Evolutionary conservation across 2,113 vertebrate species (phyloP).

Genomic region (Danio rerio): DNA sequence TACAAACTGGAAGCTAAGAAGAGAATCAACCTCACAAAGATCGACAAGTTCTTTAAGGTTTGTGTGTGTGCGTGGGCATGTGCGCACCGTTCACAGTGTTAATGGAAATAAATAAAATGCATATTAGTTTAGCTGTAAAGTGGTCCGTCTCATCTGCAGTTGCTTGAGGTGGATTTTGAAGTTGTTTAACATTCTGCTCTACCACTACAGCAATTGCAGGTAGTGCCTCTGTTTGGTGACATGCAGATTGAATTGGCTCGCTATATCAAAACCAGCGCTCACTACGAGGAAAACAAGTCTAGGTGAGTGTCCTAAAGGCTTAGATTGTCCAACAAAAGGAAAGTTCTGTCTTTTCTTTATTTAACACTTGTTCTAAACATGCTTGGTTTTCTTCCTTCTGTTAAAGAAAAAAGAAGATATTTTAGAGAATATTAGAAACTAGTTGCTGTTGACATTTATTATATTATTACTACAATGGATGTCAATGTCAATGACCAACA

Average conservation of each 20-base stretch:
- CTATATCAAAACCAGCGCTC: constrained; percentile 98
- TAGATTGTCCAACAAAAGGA: no score
- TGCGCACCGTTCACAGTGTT: background rate
- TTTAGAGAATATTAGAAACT: no score
- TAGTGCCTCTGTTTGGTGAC: constrained; percentile 96
- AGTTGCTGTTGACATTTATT: no score
- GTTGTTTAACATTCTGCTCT: background rate
- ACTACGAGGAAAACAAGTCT: constrained; percentile 98
- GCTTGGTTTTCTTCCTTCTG: no score
- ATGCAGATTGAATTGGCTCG: constrained; percentile 98
- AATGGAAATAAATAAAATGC: background rate
- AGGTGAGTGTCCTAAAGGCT: constrained; percentile 76
- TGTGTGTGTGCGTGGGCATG: background rate
- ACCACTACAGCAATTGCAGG: constrained; percentile 88
- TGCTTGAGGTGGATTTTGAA: background rate
- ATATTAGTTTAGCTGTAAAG: background rate
- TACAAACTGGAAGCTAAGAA: constrained; percentile 98
- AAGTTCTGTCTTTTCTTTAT: no score
- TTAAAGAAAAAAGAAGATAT: no score
- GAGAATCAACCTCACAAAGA: constrained; percentile 94
- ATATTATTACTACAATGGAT: no score
- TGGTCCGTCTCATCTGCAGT: background rate
- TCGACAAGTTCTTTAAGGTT: constrained; percentile 99
- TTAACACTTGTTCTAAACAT: no score
- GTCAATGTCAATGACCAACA: no score